A percentile compares a stretch with the other conserved stretches of the same genome.
These are phyloP conservation scores for Apocrypta bakeri DNA, from an alignment of 1,140 invertebrate genomes.

Conservation along the genomic window DNA sequence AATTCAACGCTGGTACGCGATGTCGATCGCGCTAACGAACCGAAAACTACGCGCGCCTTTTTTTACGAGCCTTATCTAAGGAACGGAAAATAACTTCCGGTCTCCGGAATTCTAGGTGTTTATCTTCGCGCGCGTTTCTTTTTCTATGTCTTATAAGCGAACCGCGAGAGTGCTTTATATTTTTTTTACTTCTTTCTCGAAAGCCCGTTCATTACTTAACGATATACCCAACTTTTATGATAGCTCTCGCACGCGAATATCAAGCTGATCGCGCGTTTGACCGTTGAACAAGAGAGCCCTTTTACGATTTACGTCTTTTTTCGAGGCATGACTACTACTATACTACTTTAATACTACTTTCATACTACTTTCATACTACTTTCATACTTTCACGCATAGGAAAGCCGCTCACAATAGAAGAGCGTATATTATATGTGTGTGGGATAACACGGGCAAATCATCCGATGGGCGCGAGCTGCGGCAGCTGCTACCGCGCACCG, in stretches of 20 bases:
- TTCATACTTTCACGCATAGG: background rate
- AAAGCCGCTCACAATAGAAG: background rate
- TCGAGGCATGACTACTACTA: no score
- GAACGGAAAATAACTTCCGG: conserved; percentile 35
- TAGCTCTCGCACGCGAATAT: no score
- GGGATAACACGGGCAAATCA: no score
- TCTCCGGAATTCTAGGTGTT: conserved; percentile 41
- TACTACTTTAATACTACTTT: no score
- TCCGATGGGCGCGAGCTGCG: background rate
- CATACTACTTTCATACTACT: no score
- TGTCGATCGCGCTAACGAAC: conserved; percentile 45
- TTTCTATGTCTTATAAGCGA: background rate
- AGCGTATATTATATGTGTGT: no score
- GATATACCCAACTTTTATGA: background rate
- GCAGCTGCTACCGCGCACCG: background rate
- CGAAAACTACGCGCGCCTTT: conserved; percentile 34
- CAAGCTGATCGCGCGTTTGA: no score
- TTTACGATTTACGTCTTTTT: no score
- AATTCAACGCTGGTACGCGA: conserved; percentile 21
- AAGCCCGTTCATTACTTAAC: background rate
- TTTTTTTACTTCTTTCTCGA: background rate
- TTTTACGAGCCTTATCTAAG: conserved; percentile 44
- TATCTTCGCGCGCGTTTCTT: conserved; percentile 3
- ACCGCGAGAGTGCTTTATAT: no score
- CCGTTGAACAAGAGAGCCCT: no score